Conservation (phyloP, 2,888 invertebrate species). For the Papilio protenor region DNA sequence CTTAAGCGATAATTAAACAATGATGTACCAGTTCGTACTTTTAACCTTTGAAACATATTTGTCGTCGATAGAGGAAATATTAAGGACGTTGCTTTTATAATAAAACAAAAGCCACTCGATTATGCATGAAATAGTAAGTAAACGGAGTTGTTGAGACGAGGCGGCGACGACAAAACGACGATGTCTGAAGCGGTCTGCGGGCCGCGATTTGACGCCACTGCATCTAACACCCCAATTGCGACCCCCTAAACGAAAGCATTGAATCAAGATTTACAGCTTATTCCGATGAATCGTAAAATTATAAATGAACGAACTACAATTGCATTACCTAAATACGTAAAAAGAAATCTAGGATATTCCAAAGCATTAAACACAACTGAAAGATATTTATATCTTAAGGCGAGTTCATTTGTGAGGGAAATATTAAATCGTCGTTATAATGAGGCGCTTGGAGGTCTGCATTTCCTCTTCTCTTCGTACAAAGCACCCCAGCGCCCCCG, state of each 20-base stretch:
- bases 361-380: background rate
- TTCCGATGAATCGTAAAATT: too few relatives aligned
- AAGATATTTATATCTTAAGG: slow-evolving; percentile 26
- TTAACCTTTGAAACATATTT: background rate
- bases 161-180: slow-evolving; percentile 23
- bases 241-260: background rate
- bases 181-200: slow-evolving; percentile 26
- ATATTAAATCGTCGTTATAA: slow-evolving; percentile 41
- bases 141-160: slow-evolving; percentile 26
- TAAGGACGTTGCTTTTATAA: slow-evolving; percentile 10
- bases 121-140: slow-evolving; percentile 19
- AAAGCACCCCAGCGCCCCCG: slow-evolving; percentile 29
- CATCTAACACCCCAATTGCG: background rate
- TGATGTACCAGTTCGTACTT: too few relatives aligned
- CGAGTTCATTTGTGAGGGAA: slow-evolving; percentile 23
- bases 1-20: too few relatives aligned
- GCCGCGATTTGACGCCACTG: slow-evolving; percentile 2
- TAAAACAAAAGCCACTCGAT: slow-evolving; percentile 29
- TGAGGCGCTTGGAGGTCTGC: slow-evolving; percentile 40
- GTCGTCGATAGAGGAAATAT: background rate
- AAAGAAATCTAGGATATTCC: background rate
- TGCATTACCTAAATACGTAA: background rate
- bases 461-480: slow-evolving; percentile 38
- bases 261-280: background rate
- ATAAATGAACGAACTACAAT: too few relatives aligned